phyloP scores from a whole-genome alignment of 2,797 vertebrate genomes.

The Silurus aristotelis region DNA sequence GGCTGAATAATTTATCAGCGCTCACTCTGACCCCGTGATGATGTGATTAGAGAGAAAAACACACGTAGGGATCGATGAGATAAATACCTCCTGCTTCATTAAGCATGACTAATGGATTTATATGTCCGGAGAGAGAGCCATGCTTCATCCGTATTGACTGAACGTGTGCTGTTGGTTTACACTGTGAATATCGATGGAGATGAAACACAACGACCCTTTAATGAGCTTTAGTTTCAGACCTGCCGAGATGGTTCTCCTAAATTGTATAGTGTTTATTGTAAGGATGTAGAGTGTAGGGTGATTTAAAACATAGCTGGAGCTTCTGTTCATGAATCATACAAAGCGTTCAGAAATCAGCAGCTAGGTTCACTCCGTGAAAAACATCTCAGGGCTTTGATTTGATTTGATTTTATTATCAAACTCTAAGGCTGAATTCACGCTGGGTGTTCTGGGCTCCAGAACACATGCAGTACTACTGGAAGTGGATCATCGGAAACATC shows the following conservation, averaged over 20 bases:
- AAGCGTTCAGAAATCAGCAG: background rate
- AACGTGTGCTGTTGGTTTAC: slow-evolving; percentile 48
- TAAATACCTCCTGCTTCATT: slow-evolving; percentile 75
- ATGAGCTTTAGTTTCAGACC: background rate
- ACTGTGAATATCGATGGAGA: background rate
- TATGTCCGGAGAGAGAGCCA: slow-evolving; percentile 66
- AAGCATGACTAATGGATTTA: slow-evolving; percentile 70
- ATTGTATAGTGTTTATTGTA: background rate
- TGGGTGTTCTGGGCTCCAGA: background rate
- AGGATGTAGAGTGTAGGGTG: background rate
- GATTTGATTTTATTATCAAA: background rate
- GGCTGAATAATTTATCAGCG: slow-evolving; percentile 13
- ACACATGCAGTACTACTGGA: slow-evolving; percentile 2
- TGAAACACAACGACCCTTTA: background rate
- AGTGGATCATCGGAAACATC: background rate
- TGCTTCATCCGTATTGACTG: slow-evolving; percentile 53
- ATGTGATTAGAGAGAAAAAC: slow-evolving; percentile 48
- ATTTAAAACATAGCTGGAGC: background rate
- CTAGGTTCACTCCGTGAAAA: background rate
- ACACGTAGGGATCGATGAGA: slow-evolving; percentile 65
- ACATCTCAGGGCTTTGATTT: background rate
- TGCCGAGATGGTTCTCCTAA: background rate
- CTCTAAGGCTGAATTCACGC: background rate
- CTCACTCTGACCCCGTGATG: slow-evolving; percentile 6
- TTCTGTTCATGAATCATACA: background rate